These are phyloP conservation scores for Zootoca vivipara DNA, from an alignment of 2,113 vertebrate genomes.

Conservation along the genomic window DNA sequence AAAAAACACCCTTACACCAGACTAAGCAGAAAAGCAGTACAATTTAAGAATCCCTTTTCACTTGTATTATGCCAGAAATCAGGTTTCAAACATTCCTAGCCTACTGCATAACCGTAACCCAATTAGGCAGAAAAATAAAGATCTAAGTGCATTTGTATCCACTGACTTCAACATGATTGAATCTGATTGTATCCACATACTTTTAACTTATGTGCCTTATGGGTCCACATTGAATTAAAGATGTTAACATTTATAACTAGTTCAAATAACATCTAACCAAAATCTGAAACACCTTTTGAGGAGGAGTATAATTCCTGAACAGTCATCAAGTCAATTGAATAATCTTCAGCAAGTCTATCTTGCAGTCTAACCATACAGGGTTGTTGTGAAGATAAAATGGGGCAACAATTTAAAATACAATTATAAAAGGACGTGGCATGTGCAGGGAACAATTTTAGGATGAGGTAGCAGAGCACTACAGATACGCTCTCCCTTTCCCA, in stretches of 20 bases:
- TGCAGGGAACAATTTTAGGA: neutral
- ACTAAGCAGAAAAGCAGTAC: slow-evolving; percentile 45
- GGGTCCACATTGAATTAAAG: neutral
- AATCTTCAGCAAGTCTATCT: neutral
- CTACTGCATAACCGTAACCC: neutral
- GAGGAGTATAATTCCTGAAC: neutral
- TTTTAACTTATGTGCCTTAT: neutral
- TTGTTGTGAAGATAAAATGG: neutral
- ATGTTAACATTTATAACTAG: neutral
- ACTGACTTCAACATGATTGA: neutral
- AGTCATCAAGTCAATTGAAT: neutral
- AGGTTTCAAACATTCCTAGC: slow-evolving; percentile 55
- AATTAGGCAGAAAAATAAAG: neutral
- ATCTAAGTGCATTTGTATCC: neutral
- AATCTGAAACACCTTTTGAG: neutral
- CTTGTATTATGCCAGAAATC: slow-evolving; percentile 20
- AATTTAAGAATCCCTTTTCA: neutral
- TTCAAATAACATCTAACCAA: neutral
- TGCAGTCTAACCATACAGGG: neutral
- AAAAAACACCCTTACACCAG: slow-evolving; percentile 61
- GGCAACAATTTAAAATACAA: neutral
- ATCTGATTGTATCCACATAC: neutral
- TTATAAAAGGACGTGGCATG: no score
- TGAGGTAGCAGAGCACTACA: neutral
- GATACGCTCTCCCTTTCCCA: neutral